These are phyloP conservation scores for Hypselothyrea guttata DNA, from an alignment of 2,888 invertebrate genomes.

Conservation along the genomic window DNA sequence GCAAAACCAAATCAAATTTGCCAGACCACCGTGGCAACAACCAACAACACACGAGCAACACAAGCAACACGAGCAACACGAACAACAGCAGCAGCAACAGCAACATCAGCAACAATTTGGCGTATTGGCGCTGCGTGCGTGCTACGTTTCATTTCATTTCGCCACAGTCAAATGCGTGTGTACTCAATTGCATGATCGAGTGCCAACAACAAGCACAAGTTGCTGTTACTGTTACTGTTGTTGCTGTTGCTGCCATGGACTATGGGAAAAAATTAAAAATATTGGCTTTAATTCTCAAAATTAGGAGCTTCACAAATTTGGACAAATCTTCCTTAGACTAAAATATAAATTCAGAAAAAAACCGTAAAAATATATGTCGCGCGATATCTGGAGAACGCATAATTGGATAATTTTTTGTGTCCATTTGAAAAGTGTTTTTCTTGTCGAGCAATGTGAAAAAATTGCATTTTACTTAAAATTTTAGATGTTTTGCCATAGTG, in stretches of 20 bases:
- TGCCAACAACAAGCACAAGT: constrained; percentile 42
- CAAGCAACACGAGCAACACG: constrained; percentile 17
- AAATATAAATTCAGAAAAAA: too few relatives aligned
- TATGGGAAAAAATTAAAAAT: too few relatives aligned
- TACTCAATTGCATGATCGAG: constrained; percentile 75
- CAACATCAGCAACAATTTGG: constrained; percentile 10
- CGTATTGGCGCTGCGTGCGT: constrained; percentile 59
- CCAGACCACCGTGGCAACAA: constrained; percentile 59
- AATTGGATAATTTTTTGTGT: too few relatives aligned
- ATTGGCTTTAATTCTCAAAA: too few relatives aligned
- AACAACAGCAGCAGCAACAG: constrained; percentile 10
- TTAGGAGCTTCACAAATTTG: too few relatives aligned
- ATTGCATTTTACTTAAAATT: too few relatives aligned
- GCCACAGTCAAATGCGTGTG: constrained; percentile 77
- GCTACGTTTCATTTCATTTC: constrained; percentile 77
- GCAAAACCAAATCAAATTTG: constrained; percentile 68
- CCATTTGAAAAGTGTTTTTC: too few relatives aligned
- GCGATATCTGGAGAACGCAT: too few relatives aligned
- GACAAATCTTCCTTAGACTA: too few relatives aligned
- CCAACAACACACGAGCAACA: constrained; percentile 25
- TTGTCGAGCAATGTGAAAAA: too few relatives aligned
- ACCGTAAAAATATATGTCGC: too few relatives aligned
- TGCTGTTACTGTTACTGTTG: constrained; percentile 6
- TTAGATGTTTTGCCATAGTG: too few relatives aligned
- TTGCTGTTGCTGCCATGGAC: constrained; percentile 5